Conservation (phyloP, 92 coral and sea anemone genomes). For the Galaxea fascicularis region DNA sequence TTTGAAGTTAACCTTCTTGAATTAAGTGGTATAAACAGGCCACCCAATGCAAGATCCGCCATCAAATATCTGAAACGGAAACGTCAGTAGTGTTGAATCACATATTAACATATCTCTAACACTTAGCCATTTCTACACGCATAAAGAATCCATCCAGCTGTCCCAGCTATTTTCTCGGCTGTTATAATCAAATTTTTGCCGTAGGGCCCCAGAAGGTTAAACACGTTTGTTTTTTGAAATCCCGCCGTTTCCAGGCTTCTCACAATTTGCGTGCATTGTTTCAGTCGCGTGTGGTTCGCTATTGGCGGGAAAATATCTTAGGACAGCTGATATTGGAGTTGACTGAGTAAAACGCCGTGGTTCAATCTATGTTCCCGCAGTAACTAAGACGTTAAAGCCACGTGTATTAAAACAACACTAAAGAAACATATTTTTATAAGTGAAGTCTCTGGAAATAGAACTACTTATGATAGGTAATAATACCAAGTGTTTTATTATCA, state of each 20-base stretch:
- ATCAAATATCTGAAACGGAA: slow-evolving; percentile 35
- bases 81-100: slow-evolving; percentile 27
- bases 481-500: background rate
- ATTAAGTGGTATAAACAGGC: slow-evolving; percentile 30
- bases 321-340: slow-evolving; percentile 64
- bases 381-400: slow-evolving; percentile 6
- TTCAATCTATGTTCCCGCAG: slow-evolving; percentile 57
- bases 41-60: background rate
- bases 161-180: slow-evolving; percentile 4
- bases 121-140: background rate
- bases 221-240: slow-evolving; percentile 65
- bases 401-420: background rate
- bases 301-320: slow-evolving; percentile 77
- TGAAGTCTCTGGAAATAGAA: background rate
- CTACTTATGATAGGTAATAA: background rate
- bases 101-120: slow-evolving; percentile 7
- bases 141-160: background rate
- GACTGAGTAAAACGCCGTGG: slow-evolving; percentile 55
- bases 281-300: slow-evolving; percentile 71
- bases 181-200: too few relatives aligned
- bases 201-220: slow-evolving; percentile 60
- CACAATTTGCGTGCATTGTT: slow-evolving; percentile 63
- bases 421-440: background rate
- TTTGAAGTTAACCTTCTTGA: slow-evolving; percentile 16
- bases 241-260: slow-evolving; percentile 71